Base-by-base conservation (phyloP, 35 echinoderm and acorn worm species). In the Nesometra sesokonis region DNA sequence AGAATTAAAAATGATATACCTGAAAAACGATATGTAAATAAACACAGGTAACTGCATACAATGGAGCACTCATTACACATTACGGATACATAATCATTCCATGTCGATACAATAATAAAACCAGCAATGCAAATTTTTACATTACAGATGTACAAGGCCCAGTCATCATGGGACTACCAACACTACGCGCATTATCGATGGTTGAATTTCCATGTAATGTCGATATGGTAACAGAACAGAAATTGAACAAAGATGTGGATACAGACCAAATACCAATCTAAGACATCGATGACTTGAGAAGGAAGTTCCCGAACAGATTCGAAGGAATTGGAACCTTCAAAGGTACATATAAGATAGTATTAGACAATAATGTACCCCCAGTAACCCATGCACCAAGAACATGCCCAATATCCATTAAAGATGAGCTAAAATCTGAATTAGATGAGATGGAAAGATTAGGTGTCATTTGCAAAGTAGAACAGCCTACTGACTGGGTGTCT, bases 311-410 rank as follows among this genome's bases (percentile, higher is more conserved):
- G 0, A 77, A 93, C 40, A 86, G 81, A 36, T 93, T 89, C 33
- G 38, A 93, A 67, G 87, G 86, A 8, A 85, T 89, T 40, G 87
- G 87, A 0, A 82, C 78, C 31, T 89, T 86, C 32, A 17, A 79
- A 36, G 77, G 83, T 78, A 36, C 80, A 19, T 89, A 89, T 57
- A 81, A 89, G 31, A 89, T 92, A 33, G 86, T 88, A 13, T 35
- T 85, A 77, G 80, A 88, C 34, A 35, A 85, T 36, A 37, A 40
- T 32, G 86, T 80, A 46, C 91, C 81, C 0, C 87, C 86, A 17
- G 91, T 93, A n/a, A n/a, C n/a, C n/a, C n/a, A n/a, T n/a, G n/a
- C 34, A 33, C 47, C 21, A 4, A n/a, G n/a, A n/a, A n/a, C n/a
- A n/a, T n/a, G n/a, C n/a, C n/a, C n/a, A n/a, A n/a, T n/a, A n/a